Percentiles rank a stretch among this genome's conserved stretches.
phyloP scores from a whole-genome alignment of 2,888 invertebrate genomes.

The Netelia inedita region DNA sequence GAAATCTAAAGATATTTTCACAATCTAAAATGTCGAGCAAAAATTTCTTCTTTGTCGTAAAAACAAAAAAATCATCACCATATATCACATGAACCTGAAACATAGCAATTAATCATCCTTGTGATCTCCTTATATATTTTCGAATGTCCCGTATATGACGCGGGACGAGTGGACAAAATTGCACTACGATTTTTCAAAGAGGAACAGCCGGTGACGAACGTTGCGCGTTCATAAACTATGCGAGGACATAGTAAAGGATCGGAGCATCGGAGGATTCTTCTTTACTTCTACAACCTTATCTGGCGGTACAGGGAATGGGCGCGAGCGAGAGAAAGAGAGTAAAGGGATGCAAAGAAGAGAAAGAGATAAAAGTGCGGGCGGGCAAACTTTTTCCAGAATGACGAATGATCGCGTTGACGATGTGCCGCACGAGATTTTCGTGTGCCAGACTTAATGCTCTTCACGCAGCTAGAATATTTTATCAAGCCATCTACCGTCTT shows the following conservation, averaged over 20 bases:
- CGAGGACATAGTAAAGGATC: constrained; percentile 17
- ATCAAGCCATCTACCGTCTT: constrained; percentile 60
- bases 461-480: constrained; percentile 74
- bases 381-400: constrained; percentile 71
- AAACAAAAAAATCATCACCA: neutral
- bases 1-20: too few relatives aligned
- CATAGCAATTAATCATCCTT: constrained; percentile 23
- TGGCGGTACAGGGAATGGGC: neutral
- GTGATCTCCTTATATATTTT: constrained; percentile 19
- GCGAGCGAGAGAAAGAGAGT: constrained; percentile 16
- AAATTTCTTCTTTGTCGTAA: neutral
- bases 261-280: constrained; percentile 25
- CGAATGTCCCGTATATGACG: constrained; percentile 30
- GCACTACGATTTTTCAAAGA: constrained; percentile 48
- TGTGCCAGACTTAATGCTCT: constrained; percentile 74
- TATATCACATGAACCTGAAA: neutral
- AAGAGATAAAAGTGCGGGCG: constrained; percentile 36
- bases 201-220: constrained; percentile 53
- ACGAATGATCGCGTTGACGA: constrained; percentile 76
- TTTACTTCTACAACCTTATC: constrained; percentile 10
- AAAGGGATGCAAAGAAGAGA: neutral
- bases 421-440: constrained; percentile 75
- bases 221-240: constrained; percentile 46
- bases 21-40: too few relatives aligned
- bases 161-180: constrained; percentile 28